Percentiles rank a stretch among this genome's conserved stretches.
Evolutionary conservation across 2,888 invertebrate species (phyloP).

Genomic region (Carcina quercana): DNA sequence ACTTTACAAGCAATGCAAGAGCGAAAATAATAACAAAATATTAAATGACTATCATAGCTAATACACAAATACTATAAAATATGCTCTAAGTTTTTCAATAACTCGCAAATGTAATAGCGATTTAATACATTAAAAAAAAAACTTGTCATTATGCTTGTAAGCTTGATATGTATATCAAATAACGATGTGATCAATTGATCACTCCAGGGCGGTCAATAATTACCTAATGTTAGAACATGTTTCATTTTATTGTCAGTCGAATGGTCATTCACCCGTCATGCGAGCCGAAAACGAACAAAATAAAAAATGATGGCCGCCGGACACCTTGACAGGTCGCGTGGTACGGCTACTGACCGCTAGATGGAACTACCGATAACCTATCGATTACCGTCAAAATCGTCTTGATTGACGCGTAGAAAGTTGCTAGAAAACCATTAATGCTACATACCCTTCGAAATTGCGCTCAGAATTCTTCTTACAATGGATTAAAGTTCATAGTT

Average conservation of each 20-base stretch:
- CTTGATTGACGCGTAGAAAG: slow-evolving; percentile 56
- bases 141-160: too few relatives aligned
- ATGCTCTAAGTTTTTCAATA: too few relatives aligned
- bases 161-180: too few relatives aligned
- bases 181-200: too few relatives aligned
- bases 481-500: slow-evolving; percentile 28
- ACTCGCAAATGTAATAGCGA: too few relatives aligned
- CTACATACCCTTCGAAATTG: neutral
- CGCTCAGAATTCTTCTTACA: slow-evolving; percentile 14
- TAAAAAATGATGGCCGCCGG: slow-evolving; percentile 14
- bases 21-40: too few relatives aligned
- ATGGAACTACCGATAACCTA: slow-evolving; percentile 51
- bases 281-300: slow-evolving; percentile 16
- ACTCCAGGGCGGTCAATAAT: too few relatives aligned
- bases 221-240: neutral
- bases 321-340: slow-evolving; percentile 24
- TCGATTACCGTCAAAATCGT: slow-evolving; percentile 47
- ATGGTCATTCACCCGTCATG: slow-evolving; percentile 8
- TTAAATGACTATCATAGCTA: too few relatives aligned
- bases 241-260: slow-evolving; percentile 5
- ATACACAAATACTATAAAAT: too few relatives aligned
- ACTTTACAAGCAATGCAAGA: too few relatives aligned
- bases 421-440: slow-evolving; percentile 18
- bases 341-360: slow-evolving; percentile 50
- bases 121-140: too few relatives aligned